phyloP scores from a whole-genome alignment of 2,797 vertebrate species.

The Dipus sagitta region DNA sequence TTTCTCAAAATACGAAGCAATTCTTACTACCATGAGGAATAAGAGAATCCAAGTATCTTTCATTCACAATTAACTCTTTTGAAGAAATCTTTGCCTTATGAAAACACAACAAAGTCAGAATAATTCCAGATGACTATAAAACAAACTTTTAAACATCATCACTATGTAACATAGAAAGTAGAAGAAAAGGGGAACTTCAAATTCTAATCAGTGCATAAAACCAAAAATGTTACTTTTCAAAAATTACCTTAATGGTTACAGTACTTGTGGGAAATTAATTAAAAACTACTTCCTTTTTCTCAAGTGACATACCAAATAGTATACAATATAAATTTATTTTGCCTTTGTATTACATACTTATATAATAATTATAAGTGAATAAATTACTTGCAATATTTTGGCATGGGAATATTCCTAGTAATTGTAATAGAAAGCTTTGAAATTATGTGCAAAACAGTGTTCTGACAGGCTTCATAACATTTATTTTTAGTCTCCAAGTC shows the following conservation, averaged over 20 bases:
- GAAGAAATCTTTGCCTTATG: not conserved
- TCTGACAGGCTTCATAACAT: not conserved
- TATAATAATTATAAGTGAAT: not conserved
- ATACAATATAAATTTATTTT: not conserved
- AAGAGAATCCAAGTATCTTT: not conserved
- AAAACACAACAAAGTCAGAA: not conserved
- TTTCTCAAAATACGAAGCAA: not conserved
- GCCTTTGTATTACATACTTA: not conserved
- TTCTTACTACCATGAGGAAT: not conserved
- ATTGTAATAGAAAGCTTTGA: not conserved
- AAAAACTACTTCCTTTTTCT: not conserved
- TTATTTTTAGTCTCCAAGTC: not conserved
- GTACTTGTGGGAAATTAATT: not conserved
- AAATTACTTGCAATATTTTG: slow-evolving; percentile 1
- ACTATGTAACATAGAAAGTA: not conserved
- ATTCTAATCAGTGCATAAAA: not conserved
- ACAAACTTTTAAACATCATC: not conserved
- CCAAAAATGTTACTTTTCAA: not conserved
- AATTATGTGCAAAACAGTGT: not conserved
- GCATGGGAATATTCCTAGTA: not conserved
- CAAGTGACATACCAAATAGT: not conserved
- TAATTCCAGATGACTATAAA: not conserved
- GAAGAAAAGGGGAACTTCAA: not conserved
- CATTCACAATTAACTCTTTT: not conserved
- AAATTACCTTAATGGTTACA: not conserved